Percentiles rank a stretch among this genome's conserved stretches.
phyloP scores from a whole-genome alignment of 2,113 vertebrate genomes.

The Syngnathus floridae region DNA sequence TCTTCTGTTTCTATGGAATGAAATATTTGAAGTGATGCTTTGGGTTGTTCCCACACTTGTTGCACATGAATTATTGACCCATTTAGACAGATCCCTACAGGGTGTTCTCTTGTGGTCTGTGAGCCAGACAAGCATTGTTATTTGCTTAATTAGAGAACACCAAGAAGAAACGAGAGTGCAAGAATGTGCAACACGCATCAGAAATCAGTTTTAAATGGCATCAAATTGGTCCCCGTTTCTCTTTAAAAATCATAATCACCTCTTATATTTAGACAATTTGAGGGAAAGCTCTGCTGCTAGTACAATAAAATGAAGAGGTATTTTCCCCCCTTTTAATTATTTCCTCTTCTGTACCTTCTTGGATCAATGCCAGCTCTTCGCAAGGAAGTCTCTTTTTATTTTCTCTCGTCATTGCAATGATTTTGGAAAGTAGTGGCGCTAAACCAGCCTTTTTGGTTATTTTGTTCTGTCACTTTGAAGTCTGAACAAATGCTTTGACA shows the following conservation, averaged over 20 bases:
- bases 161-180: background rate
- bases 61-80: background rate
- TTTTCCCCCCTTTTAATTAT: background rate
- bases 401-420: constrained; percentile 8
- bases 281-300: background rate
- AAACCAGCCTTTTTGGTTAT: constrained; percentile 35
- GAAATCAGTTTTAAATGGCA: background rate
- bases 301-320: constrained; percentile 9
- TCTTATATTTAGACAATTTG: constrained; percentile 3
- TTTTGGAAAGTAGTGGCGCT: constrained; percentile 22
- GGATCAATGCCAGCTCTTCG: background rate
- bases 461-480: constrained; percentile 29
- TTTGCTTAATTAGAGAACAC: background rate
- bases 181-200: background rate
- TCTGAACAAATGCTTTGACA: constrained; percentile 40
- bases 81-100: background rate
- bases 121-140: background rate
- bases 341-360: background rate
- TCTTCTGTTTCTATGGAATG: background rate
- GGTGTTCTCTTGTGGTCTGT: background rate
- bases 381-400: constrained; percentile 4
- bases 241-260: constrained; percentile 4
- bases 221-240: too few species aligned
- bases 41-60: background rate
- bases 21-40: background rate